A percentile compares a stretch with the other conserved stretches of the same genome.
Evolutionary conservation across 2,797 vertebrate species (phyloP).

Genomic region (Catostomus latipinnis): DNA sequence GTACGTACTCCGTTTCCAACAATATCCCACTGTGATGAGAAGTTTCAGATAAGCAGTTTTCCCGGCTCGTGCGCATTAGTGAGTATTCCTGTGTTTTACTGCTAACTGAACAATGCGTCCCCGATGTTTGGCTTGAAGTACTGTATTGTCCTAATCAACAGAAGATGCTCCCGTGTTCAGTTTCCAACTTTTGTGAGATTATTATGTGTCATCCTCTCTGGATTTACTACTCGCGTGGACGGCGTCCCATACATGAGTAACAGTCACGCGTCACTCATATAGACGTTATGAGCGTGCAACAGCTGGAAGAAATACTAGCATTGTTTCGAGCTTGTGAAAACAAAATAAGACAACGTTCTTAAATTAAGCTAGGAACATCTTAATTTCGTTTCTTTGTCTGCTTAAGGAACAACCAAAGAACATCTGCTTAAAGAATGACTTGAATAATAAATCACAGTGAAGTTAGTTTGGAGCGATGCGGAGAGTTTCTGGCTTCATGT

Average conservation of each 20-base stretch:
- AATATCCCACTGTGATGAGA: conserved; percentile 33
- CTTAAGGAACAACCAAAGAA: not conserved
- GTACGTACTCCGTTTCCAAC: conserved; percentile 25
- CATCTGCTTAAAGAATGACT: not conserved
- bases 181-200: conserved; percentile 28
- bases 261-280: conserved; percentile 41
- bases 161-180: conserved; percentile 33
- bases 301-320: not conserved
- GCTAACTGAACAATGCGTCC: not conserved
- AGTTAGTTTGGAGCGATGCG: not conserved
- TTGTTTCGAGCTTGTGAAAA: not conserved
- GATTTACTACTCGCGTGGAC: not conserved
- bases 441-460: not conserved
- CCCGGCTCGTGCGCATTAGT: conserved; percentile 49
- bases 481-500: conserved; percentile 15
- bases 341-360: not conserved
- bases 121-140: conserved; percentile 17
- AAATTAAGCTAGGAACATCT: not conserved
- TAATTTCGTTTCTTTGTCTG: not conserved
- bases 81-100: conserved; percentile 24
- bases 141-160: conserved; percentile 18
- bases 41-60: conserved; percentile 22
- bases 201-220: conserved; percentile 40
- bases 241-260: conserved; percentile 38
- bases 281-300: not conserved